Evolutionary conservation across 1,140 invertebrate genomes (phyloP).

Genomic region (Atta texana): DNA sequence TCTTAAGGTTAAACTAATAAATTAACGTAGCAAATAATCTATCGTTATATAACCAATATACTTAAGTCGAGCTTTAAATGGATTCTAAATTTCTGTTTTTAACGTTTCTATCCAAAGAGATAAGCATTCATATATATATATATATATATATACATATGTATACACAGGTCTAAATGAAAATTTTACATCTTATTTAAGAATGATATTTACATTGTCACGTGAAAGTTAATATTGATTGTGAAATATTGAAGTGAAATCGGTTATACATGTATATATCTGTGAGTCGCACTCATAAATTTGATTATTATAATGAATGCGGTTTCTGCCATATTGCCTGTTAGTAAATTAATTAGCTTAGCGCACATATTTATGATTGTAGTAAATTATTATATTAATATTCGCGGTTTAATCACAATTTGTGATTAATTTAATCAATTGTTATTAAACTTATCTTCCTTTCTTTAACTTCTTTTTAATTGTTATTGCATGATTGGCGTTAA

Average conservation of each 20-base stretch:
- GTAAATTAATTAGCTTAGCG: constrained; percentile 23
- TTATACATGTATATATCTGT: neutral
- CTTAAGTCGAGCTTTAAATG: too few species aligned
- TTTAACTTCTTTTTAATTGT: constrained; percentile 12
- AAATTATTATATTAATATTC: constrained; percentile 5
- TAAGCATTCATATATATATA: neutral
- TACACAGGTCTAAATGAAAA: neutral
- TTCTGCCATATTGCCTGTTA: constrained; percentile 41
- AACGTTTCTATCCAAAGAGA: constrained; percentile 11
- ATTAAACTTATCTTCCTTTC: constrained; percentile 10
- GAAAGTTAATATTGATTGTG: neutral
- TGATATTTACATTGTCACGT: neutral
- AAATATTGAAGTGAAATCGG: neutral
- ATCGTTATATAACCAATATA: too few species aligned
- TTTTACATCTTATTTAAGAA: neutral
- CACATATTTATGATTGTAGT: constrained; percentile 24
- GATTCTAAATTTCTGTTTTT: neutral
- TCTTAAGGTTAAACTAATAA: too few species aligned
- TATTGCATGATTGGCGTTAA: neutral
- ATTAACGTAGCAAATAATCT: too few species aligned
- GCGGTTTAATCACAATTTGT: constrained; percentile 11
- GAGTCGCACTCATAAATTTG: constrained; percentile 1
- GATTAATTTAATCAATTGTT: neutral
- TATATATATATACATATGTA: too few species aligned
- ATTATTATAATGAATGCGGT: neutral